These are phyloP conservation scores for Mechanitis mazaeus DNA, from an alignment of 2,888 invertebrate genomes.

Conservation along the genomic window DNA sequence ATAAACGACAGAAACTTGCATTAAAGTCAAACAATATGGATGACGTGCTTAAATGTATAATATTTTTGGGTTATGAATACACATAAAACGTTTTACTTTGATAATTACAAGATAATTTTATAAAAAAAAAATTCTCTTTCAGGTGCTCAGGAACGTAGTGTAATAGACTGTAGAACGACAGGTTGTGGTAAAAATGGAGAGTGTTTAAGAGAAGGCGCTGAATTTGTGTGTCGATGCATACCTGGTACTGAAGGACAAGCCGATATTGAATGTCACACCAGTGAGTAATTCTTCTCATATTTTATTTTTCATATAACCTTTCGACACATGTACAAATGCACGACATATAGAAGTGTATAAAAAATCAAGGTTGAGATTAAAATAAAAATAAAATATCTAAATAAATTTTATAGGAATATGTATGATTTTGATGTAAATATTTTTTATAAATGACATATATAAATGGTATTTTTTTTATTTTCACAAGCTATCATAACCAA, in stretches of 20 bases:
- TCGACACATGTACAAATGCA: slow-evolving; percentile 73
- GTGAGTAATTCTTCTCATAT: slow-evolving; percentile 51
- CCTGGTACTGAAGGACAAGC: slow-evolving; percentile 85
- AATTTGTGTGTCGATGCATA: slow-evolving; percentile 88
- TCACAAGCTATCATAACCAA: background rate
- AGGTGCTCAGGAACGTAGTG: slow-evolving; percentile 78
- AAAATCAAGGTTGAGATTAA: background rate
- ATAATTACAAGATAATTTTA: no score
- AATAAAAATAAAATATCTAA: background rate
- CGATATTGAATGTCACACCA: slow-evolving; percentile 81
- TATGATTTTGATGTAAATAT: background rate
- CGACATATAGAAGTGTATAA: slow-evolving; percentile 32
- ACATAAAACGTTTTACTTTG: no score
- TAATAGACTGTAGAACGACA: slow-evolving; percentile 87
- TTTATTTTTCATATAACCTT: slow-evolving; percentile 21
- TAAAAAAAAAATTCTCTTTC: slow-evolving; percentile 3
- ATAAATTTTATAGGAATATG: no score
- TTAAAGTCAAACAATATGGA: no score
- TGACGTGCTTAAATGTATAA: no score
- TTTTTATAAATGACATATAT: background rate
- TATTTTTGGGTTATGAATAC: no score
- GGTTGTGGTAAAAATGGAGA: slow-evolving; percentile 92
- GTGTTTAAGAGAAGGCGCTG: slow-evolving; percentile 89
- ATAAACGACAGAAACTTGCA: no score
- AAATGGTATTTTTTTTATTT: background rate